A percentile compares a stretch with the other conserved stretches of the same genome.
Evolutionary conservation across 2,113 vertebrate genomes (phyloP).

Genomic region (Pyrgilauda ruficollis): DNA sequence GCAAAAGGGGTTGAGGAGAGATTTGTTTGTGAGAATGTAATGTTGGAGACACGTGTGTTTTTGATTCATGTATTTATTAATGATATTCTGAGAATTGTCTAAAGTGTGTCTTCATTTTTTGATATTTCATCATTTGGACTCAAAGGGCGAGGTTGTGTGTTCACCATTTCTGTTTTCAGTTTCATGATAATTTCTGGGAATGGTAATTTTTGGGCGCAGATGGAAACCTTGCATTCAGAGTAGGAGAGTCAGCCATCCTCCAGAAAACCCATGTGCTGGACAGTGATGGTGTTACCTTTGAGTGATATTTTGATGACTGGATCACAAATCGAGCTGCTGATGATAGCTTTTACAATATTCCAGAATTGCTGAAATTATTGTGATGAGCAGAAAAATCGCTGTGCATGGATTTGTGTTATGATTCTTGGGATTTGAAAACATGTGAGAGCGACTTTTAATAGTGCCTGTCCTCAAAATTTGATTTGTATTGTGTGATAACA

Average conservation of each 20-base stretch:
- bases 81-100: not conserved
- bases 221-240: not conserved
- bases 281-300: too few relatives aligned
- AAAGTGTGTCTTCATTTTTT: not conserved
- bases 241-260: not conserved
- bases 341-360: too few relatives aligned
- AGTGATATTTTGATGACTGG: not conserved
- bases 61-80: not conserved
- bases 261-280: not conserved
- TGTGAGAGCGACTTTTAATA: not conserved
- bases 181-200: not conserved
- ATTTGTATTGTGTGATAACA: not conserved
- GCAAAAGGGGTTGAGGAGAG: not conserved
- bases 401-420: fast-evolving
- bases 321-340: too few relatives aligned
- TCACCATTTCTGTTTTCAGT: not conserved
- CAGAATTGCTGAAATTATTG: too few relatives aligned
- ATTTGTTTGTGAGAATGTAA: not conserved
- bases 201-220: not conserved
- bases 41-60: not conserved
- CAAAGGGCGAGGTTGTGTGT: not conserved
- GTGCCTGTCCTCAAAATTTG: too few relatives aligned
- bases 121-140: not conserved
- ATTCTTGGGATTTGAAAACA: not conserved
- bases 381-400: too few relatives aligned